Evolutionary conservation across 1,140 invertebrate species (phyloP).

Genomic region (Trichonephila clavipes): DNA sequence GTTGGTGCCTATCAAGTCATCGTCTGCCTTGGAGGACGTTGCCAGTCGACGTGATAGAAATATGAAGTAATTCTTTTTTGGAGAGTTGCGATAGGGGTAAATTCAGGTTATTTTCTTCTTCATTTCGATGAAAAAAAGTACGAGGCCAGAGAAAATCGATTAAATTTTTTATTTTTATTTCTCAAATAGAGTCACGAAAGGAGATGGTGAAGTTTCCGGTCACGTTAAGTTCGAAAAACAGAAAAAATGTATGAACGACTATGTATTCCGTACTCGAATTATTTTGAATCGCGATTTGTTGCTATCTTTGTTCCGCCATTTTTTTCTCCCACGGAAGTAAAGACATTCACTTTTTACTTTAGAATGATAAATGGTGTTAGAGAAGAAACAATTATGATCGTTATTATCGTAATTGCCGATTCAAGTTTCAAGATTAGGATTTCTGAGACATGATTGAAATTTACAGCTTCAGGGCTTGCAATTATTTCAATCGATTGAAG

Average conservation of each 20-base stretch:
- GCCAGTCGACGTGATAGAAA: constrained; percentile 35
- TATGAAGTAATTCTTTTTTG: constrained; percentile 18
- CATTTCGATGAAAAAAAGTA: not conserved
- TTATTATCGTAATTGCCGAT: no score
- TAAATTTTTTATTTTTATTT: constrained; percentile 7
- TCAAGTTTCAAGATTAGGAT: no score
- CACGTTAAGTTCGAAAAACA: not conserved
- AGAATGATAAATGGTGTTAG: not conserved
- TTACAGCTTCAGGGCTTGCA: no score
- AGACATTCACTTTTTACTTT: not conserved
- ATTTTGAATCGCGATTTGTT: not conserved
- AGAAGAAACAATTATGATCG: no score
- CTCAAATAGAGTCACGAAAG: not conserved
- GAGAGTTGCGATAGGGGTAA: not conserved
- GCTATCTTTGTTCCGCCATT: not conserved
- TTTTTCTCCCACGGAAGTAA: not conserved
- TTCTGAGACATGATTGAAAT: no score
- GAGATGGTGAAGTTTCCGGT: constrained; percentile 25
- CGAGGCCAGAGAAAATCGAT: constrained; percentile 25
- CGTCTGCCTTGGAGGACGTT: constrained; percentile 8
- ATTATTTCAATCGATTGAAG: no score
- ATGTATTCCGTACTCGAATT: not conserved
- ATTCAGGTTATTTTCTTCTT: constrained; percentile 7
- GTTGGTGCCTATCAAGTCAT: constrained; percentile 37
- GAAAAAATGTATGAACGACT: not conserved